A percentile compares a stretch with the other conserved stretches of the same genome.
These are phyloP conservation scores for Steinernema scapterisci DNA, from an alignment of 2,888 invertebrate species.

Conservation along the genomic window DNA sequence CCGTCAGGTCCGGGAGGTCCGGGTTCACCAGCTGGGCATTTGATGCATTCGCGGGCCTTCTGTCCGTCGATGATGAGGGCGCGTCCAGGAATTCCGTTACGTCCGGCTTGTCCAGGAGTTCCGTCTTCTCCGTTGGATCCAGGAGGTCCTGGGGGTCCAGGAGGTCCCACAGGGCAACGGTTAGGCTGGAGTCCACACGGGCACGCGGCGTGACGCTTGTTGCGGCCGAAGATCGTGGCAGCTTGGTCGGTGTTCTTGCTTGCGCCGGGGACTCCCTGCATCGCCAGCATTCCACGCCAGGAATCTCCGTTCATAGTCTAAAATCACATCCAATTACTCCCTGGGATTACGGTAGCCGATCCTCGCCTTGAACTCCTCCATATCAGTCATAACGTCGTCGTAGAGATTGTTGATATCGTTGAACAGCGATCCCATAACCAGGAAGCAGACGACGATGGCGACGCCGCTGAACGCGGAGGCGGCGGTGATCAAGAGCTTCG, in stretches of 20 bases:
- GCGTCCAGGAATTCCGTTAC: slow-evolving; percentile 37
- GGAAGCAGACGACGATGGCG: slow-evolving; percentile 32
- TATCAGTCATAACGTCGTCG: slow-evolving; percentile 35
- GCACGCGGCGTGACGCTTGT: slow-evolving; percentile 42
- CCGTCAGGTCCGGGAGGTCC: slow-evolving; percentile 34
- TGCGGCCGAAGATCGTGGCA: slow-evolving; percentile 33
- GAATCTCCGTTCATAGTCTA: slow-evolving; percentile 32
- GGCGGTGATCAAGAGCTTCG: neutral
- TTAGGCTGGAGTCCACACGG: slow-evolving; percentile 45
- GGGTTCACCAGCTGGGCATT: slow-evolving; percentile 45
- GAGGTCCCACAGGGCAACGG: slow-evolving; percentile 40
- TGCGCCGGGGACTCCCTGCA: slow-evolving; percentile 3
- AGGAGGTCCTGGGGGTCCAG: slow-evolving; percentile 49
- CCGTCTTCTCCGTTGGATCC: slow-evolving; percentile 51
- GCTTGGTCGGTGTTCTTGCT: neutral
- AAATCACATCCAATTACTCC: neutral
- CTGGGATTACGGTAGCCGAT: neutral
- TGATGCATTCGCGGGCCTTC: slow-evolving; percentile 39
- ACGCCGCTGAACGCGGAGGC: slow-evolving; percentile 33
- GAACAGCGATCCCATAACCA: slow-evolving; percentile 10
- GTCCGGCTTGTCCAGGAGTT: slow-evolving; percentile 47
- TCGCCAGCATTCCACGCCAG: slow-evolving; percentile 35
- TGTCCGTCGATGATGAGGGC: slow-evolving; percentile 35
- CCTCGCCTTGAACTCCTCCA: slow-evolving; percentile 33
- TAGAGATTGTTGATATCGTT: slow-evolving; percentile 36